These are phyloP conservation scores for Tympanoctomys barrerae DNA, from an alignment of 2,797 vertebrate genomes.

Conservation along the genomic window DNA sequence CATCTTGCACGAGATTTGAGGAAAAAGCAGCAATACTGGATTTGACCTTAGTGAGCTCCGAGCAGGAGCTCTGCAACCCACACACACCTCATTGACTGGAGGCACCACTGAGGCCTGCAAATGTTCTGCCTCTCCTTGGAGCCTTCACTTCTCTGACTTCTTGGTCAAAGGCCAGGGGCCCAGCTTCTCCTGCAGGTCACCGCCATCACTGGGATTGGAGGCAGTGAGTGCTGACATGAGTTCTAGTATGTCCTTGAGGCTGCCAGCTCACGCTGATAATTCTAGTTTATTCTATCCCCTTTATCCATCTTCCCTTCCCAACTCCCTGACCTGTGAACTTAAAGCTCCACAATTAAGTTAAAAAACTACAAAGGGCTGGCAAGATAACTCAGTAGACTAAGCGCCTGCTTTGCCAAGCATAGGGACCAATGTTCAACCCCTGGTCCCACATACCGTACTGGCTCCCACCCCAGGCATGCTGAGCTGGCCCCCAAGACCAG, in stretches of 20 bases:
- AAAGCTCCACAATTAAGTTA: not conserved
- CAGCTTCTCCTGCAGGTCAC: not conserved
- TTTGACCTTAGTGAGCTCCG: conserved; percentile 18
- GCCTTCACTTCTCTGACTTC: conserved; percentile 1
- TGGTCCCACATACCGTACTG: too few species aligned
- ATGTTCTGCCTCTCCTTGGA: not conserved
- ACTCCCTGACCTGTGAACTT: not conserved
- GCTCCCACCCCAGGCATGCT: too few species aligned
- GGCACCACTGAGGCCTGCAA: not conserved
- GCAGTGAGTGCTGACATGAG: not conserved
- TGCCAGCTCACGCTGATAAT: not conserved
- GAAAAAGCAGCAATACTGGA: not conserved
- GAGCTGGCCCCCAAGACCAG: too few species aligned
- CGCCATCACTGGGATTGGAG: not conserved
- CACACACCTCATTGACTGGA: not conserved
- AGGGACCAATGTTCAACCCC: too few species aligned
- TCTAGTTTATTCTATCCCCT: not conserved
- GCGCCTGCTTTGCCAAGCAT: too few species aligned
- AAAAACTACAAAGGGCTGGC: not conserved
- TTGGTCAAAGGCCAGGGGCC: not conserved
- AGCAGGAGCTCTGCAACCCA: not conserved
- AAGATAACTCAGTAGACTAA: too few species aligned
- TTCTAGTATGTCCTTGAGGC: not conserved
- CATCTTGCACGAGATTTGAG: conserved; percentile 21
- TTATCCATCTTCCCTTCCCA: not conserved